A percentile compares a stretch with the other conserved stretches of the same genome.
These are phyloP conservation scores for Sylvilagus floridanus DNA, from an alignment of 2,797 vertebrate genomes.

Conservation along the genomic window DNA sequence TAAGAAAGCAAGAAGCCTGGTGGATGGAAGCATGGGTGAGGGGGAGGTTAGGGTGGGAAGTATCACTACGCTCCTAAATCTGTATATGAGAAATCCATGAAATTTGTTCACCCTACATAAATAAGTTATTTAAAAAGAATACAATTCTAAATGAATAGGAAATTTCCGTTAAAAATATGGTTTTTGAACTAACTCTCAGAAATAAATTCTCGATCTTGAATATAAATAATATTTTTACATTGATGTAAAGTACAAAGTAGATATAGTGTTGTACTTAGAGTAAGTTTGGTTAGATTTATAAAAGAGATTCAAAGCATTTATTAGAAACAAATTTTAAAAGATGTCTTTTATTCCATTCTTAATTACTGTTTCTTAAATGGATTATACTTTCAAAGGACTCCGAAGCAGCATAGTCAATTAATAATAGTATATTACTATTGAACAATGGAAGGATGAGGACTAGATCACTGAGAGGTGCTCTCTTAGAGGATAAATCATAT, in stretches of 20 bases:
- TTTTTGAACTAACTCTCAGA: not conserved
- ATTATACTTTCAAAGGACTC: constrained; percentile 64
- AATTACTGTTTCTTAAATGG: constrained; percentile 61
- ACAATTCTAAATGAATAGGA: not conserved
- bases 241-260: not conserved
- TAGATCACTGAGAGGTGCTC: constrained; percentile 21
- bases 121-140: not conserved
- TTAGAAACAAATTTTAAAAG: constrained; percentile 3
- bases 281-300: not conserved
- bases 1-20: too few relatives aligned
- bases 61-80: too few relatives aligned
- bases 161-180: constrained; percentile 14
- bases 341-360: constrained; percentile 42
- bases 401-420: constrained; percentile 54
- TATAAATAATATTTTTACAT: not conserved
- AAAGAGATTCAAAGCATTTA: constrained; percentile 43
- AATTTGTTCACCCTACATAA: too few relatives aligned
- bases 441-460: constrained; percentile 61
- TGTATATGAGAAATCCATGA: too few relatives aligned
- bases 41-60: too few relatives aligned
- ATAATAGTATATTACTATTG: constrained; percentile 62
- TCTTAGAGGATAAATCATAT: constrained; percentile 60
- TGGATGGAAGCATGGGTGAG: too few relatives aligned
- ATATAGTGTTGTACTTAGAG: constrained; percentile 13
- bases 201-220: not conserved